Evolutionary conservation across 1,140 invertebrate genomes (phyloP).

Genomic region (Drosophila nannoptera): DNA sequence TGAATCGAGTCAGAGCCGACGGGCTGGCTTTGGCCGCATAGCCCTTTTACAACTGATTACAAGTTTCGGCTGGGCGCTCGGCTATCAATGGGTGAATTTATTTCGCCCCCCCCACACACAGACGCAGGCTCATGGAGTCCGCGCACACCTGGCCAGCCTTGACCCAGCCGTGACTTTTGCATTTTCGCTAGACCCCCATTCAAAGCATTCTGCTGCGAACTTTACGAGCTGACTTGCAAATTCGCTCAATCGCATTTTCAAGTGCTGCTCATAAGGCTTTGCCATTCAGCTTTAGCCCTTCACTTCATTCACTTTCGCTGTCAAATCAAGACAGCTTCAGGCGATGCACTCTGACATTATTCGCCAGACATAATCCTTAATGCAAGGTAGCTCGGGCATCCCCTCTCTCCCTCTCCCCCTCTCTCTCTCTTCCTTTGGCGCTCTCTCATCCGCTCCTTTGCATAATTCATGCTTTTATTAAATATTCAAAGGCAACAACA

Average conservation of each 20-base stretch:
- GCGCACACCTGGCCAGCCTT: constrained; percentile 34
- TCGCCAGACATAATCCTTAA: constrained; percentile 1
- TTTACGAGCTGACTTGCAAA: constrained; percentile 68
- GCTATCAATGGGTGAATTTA: constrained; percentile 68
- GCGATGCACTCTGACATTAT: neutral
- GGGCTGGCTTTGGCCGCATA: constrained; percentile 49
- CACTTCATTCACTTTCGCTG: neutral
- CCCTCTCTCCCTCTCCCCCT: neutral
- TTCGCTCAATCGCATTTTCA: constrained; percentile 10
- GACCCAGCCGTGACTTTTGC: constrained; percentile 58
- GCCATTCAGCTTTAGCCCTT: neutral
- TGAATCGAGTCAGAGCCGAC: constrained; percentile 37
- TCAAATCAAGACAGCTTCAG: neutral
- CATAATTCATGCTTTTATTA: constrained; percentile 68
- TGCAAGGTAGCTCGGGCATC: constrained; percentile 3
- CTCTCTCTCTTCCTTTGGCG: neutral
- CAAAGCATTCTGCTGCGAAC: constrained; percentile 41
- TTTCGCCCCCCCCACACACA: constrained; percentile 19
- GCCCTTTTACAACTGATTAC: constrained; percentile 69
- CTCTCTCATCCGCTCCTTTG: constrained; percentile 40
- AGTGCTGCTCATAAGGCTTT: constrained; percentile 15
- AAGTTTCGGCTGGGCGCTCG: constrained; percentile 19
- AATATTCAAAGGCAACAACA: constrained; percentile 57
- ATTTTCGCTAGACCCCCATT: constrained; percentile 34
- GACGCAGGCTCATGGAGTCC: neutral